phyloP scores from a whole-genome alignment of 2,797 vertebrate genomes.

The Pogoniulus pusillus region DNA sequence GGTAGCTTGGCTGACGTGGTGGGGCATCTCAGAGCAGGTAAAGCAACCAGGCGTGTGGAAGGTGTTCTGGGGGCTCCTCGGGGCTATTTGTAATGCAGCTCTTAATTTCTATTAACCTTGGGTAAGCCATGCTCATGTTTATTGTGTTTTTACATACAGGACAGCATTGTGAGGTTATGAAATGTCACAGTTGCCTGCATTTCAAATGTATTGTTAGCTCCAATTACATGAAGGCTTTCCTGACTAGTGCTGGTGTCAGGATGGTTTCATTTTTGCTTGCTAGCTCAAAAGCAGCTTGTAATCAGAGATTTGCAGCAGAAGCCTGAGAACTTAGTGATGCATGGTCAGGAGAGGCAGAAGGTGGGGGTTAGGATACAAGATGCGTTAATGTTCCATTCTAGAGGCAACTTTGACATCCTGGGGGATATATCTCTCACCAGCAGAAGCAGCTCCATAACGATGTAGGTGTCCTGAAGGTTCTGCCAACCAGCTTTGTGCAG shows the following conservation, averaged over 20 bases:
- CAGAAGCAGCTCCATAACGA: no score
- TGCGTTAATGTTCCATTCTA: background rate
- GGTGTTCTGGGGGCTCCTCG: background rate
- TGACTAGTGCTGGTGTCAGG: background rate
- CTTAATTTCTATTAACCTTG: background rate
- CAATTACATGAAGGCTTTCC: background rate
- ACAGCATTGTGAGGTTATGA: background rate
- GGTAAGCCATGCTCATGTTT: background rate
- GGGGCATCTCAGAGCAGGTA: conserved; percentile 84
- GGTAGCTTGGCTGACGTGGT: conserved; percentile 97
- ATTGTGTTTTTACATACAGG: background rate
- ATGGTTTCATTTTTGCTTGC: background rate
- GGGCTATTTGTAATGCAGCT: background rate
- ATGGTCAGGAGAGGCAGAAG: background rate
- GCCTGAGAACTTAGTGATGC: background rate
- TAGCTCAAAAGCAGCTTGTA: background rate
- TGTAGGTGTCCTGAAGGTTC: no score
- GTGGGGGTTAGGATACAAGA: background rate
- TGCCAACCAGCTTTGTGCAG: no score
- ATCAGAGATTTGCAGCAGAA: background rate
- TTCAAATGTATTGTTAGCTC: background rate
- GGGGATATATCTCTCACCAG: background rate
- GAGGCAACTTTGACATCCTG: background rate
- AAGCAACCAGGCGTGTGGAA: no score
- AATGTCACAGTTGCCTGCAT: background rate